These are phyloP conservation scores for Rhegmatorhina hoffmannsi DNA, from an alignment of 2,113 vertebrate species.

Conservation along the genomic window DNA sequence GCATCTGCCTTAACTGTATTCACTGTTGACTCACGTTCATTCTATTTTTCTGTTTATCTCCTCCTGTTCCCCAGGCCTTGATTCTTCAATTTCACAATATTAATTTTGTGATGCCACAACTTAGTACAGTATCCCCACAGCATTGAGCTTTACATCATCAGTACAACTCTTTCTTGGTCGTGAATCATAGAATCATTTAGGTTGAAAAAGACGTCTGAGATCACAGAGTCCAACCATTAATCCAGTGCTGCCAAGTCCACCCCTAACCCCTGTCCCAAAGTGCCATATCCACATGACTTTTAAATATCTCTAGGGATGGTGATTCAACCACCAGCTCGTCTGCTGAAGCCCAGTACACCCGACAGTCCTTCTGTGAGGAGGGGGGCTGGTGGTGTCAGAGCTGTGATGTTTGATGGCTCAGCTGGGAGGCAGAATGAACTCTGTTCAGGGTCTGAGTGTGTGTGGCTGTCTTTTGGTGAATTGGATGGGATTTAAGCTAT, in stretches of 20 bases:
- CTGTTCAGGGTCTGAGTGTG: fast-evolving
- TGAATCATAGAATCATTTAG: neutral
- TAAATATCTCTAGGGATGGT: neutral
- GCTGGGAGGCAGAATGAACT: neutral
- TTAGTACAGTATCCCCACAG: neutral
- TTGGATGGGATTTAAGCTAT: neutral
- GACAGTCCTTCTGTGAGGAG: neutral
- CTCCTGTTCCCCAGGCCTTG: neutral
- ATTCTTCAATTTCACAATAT: neutral
- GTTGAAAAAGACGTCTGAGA: neutral
- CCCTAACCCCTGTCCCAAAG: neutral
- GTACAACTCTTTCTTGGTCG: too few species aligned
- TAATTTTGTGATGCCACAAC: neutral
- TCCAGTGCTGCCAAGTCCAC: neutral
- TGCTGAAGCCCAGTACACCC: neutral
- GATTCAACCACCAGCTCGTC: neutral
- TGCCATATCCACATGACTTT: neutral
- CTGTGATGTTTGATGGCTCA: neutral
- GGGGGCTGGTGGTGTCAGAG: neutral
- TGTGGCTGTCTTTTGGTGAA: fast-evolving
- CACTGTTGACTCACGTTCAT: neutral
- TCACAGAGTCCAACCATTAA: neutral
- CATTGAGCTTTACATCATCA: neutral
- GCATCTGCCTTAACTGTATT: neutral
- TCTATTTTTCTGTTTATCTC: neutral